Base-by-base conservation (phyloP, 2,888 invertebrate genomes). In the Cynaeus angustus region DNA sequence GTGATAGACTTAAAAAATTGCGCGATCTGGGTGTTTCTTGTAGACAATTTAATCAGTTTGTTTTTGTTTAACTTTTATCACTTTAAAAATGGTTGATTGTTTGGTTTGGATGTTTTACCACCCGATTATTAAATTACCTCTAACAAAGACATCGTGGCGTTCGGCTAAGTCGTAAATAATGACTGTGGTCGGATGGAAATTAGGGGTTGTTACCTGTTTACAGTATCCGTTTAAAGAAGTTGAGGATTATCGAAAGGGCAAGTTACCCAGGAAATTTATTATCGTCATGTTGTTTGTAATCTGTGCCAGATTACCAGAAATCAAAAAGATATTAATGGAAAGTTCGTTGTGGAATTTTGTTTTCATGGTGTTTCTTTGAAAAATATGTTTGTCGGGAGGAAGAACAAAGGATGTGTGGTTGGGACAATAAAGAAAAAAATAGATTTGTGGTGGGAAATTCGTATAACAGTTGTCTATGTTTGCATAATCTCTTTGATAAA, bases 401-500 rank as follows among this genome's bases (percentile, higher is more conserved):
- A 13, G 21, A 46, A 46, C 46, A 46, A 46, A 46, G 58, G 45
- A 26, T 12, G 56, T 12, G 56, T 33, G 33, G 33, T 33, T n/a
- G 7, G 33, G 9, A 7, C 2, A 33, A 33, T 1, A 33, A 33
- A 4, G 33, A 2, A 33, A 33, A 6, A 33, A 33, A 33, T 28
- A 33, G 6, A 33, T 33, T 33, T 33, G 33, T 6, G 33, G n/a
- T 45, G 45, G 45, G 45, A 43, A 58, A 45, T 56, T 21, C 38
- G 16, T 16, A 38, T 30, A 33, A 52, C 30, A 33, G 33, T 41
- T 14, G 12, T 26, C 12, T 53, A 67, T 53, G 55, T 61, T 53
- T 55, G 55, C 55, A 65, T 65, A 65, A 65, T 55, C 16, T 37
- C 14, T 10, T 5, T 45, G 59, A 59, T 56, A 56, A 56, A 37